Conservation (phyloP, 2,888 invertebrate genomes). For the Lasioglossum leucozonium region DNA sequence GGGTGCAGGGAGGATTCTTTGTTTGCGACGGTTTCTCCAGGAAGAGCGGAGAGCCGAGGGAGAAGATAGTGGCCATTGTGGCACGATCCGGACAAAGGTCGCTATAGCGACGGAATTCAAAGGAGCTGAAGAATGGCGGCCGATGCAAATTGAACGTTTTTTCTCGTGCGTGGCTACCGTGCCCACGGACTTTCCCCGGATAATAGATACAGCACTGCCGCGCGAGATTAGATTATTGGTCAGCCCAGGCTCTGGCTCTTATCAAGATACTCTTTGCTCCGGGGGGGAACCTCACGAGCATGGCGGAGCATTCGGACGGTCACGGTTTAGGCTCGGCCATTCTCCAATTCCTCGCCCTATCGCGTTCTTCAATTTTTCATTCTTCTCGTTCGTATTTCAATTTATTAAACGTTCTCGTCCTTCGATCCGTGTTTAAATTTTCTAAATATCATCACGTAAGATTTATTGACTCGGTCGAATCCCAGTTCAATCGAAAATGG, state of each 20-base stretch:
- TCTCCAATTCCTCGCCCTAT: neutral
- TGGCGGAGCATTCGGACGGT: neutral
- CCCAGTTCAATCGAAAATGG: neutral
- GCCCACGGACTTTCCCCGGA: slow-evolving; percentile 57
- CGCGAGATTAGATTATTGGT: slow-evolving; percentile 24
- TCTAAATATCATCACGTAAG: too few relatives aligned
- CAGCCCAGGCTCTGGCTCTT: neutral
- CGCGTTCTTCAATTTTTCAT: neutral
- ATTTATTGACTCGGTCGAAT: neutral
- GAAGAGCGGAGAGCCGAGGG: slow-evolving; percentile 73
- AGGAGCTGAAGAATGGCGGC: slow-evolving; percentile 81
- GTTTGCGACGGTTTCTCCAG: slow-evolving; percentile 83
- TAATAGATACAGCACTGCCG: slow-evolving; percentile 36
- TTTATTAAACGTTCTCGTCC: neutral
- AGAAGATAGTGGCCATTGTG: slow-evolving; percentile 82
- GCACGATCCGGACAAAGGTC: slow-evolving; percentile 83
- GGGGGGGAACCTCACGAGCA: too few relatives aligned
- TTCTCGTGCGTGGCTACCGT: slow-evolving; percentile 51
- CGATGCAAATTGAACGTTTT: slow-evolving; percentile 80
- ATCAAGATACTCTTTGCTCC: neutral
- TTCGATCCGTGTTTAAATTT: too few relatives aligned
- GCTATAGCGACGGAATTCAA: slow-evolving; percentile 83
- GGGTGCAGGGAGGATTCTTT: slow-evolving; percentile 82
- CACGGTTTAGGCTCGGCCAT: neutral
- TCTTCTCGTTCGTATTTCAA: neutral